Percentiles rank a stretch among this genome's conserved stretches.
These are phyloP conservation scores for Agrilus mali DNA, from an alignment of 2,888 invertebrate species.

Conservation along the genomic window DNA sequence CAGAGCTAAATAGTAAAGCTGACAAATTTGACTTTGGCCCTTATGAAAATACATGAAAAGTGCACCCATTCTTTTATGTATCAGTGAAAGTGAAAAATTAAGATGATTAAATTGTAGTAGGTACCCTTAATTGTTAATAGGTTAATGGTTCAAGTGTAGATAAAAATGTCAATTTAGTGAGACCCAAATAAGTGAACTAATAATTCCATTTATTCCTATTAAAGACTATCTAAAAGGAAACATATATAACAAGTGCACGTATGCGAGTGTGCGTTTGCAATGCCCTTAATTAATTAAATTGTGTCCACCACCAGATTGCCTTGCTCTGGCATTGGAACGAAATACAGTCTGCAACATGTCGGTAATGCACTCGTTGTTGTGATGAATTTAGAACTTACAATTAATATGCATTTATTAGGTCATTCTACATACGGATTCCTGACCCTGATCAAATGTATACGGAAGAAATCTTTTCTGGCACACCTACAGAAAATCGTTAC, in stretches of 20 bases:
- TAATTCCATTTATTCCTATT: no score
- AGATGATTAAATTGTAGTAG: no score
- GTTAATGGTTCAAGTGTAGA: no score
- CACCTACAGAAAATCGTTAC: not conserved
- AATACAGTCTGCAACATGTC: constrained; percentile 20
- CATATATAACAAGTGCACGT: no score
- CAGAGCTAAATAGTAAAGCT: not conserved
- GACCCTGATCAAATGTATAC: constrained; percentile 25
- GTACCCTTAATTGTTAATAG: no score
- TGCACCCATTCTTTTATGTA: constrained; percentile 2
- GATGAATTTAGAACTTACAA: no score
- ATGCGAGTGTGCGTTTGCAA: constrained; percentile 10
- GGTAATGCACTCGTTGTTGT: constrained; percentile 16
- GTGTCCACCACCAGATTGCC: constrained; percentile 27
- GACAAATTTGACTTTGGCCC: constrained; percentile 1
- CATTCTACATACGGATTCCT: constrained; percentile 23
- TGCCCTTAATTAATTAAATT: constrained; percentile 16
- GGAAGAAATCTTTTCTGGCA: constrained; percentile 16
- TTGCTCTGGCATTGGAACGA: constrained; percentile 32
- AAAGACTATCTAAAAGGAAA: no score
- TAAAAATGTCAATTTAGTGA: no score
- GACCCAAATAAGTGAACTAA: no score
- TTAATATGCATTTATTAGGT: constrained; percentile 21
- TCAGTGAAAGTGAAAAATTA: not conserved
- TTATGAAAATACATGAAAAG: constrained; percentile 4